Evolutionary conservation across 2,888 invertebrate genomes (phyloP), one percentile per base, ranked within the genome.

Genomic region (Lacanobia wlatinum): DNA sequence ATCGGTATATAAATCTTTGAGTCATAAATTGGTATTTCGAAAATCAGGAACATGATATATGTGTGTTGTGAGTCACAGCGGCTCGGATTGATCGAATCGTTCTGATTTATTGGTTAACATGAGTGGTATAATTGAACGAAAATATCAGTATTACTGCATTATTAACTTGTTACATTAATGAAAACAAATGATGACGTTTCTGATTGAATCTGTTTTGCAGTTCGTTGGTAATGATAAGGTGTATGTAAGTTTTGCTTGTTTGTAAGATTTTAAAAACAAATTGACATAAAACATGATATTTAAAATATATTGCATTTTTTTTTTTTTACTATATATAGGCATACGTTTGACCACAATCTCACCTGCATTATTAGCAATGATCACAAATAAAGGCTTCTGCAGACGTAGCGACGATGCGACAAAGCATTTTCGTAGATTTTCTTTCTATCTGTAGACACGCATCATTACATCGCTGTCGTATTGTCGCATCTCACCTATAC

Each of bases 11-110:
- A 76, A 70, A 69, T 80, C 80, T 80, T 72, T 64, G 64, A 71
- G 63, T 71, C 73, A 81, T 78, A 78, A 70, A 75, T 76, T 70
- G 72, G 70, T 76, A 56, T 70, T 69, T 59, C 62, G 80, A 72
- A 80, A 80, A 83, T 82, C 63, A 64, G 71, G 74, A 71, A 68
- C 80, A 64, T 79, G 70, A 75, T 63, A 58, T 69, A 71, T 76
- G 59, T 72, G 63, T 60, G 68, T 56, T 56, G 62, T 43, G 65
- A 69, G 34, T 67, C 68, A 62, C 71, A 59, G 58, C 50, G 65
- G 71, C 52, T 56, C 28, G 14, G 65, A 76, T 76, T 80, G 75
- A 82, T 82, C 48, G 61, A 23, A 65, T 52, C 46, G 34, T 60
- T 48, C 28, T 55, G 48, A 56, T 58, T 72, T 72, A 70, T 65